Percentiles rank a stretch among this genome's conserved stretches.
These are phyloP conservation scores for Cephus pulcher DNA, from an alignment of 2,888 invertebrate species.

Conservation along the genomic window DNA sequence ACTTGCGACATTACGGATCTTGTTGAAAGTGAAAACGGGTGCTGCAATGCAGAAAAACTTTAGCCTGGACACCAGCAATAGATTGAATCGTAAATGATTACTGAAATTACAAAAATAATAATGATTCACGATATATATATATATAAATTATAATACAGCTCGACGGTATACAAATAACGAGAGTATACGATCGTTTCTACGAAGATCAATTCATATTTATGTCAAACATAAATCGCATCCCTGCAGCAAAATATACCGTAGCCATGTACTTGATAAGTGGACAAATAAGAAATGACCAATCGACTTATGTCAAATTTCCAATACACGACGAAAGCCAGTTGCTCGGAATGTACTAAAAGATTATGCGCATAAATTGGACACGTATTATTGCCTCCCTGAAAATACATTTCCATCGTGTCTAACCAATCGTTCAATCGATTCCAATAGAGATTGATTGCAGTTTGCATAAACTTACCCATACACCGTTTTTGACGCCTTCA, in stretches of 20 bases:
- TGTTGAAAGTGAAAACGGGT: conserved; percentile 7
- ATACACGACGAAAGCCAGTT: neutral
- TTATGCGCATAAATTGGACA: neutral
- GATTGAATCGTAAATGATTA: neutral
- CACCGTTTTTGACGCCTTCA: neutral
- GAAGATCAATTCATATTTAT: neutral
- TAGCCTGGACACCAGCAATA: neutral
- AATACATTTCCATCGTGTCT: neutral
- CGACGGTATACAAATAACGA: neutral
- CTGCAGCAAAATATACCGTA: neutral
- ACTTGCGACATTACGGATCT: conserved; percentile 8
- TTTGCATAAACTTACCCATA: neutral
- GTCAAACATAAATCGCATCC: neutral
- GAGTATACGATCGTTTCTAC: too few relatives aligned
- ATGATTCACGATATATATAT: too few relatives aligned
- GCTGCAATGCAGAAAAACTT: conserved; percentile 9
- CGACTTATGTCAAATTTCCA: neutral
- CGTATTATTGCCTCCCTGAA: neutral
- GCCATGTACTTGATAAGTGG: neutral
- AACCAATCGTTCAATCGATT: neutral
- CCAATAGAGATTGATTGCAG: neutral
- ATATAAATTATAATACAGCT: neutral
- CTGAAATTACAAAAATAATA: neutral
- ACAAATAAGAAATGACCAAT: neutral
- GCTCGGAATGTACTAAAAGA: neutral